phyloP scores from a whole-genome alignment of 2,888 invertebrate species.

The Leucophenga maculata region DNA sequence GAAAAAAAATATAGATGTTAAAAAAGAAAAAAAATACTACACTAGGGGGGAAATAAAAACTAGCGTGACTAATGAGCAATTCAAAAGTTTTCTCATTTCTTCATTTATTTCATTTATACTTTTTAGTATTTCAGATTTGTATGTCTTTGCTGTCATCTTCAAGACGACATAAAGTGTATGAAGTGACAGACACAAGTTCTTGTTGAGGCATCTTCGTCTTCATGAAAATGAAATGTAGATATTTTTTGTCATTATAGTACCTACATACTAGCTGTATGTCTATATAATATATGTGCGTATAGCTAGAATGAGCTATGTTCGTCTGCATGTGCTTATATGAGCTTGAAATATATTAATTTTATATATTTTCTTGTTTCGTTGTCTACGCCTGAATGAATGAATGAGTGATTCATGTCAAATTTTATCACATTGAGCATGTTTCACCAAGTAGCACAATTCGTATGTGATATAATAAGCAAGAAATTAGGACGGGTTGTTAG shows the following conservation, averaged over 20 bases:
- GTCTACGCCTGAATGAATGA: slow-evolving; percentile 52
- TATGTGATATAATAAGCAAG: too few species aligned
- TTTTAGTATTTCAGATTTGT: slow-evolving; percentile 6
- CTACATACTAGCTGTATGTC: too few species aligned
- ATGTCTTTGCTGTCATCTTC: slow-evolving; percentile 12
- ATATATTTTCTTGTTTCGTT: slow-evolving; percentile 2
- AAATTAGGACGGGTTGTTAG: too few species aligned
- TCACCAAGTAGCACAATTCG: not conserved
- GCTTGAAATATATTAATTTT: not conserved
- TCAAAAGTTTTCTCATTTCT: slow-evolving; percentile 56
- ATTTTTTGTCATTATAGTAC: too few species aligned
- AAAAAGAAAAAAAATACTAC: not conserved
- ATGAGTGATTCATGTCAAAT: slow-evolving; percentile 64
- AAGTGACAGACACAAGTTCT: too few species aligned
- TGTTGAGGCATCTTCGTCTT: too few species aligned
- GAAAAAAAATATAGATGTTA: not conserved
- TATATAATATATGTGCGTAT: too few species aligned
- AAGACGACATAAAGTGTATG: too few species aligned
- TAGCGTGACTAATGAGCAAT: slow-evolving; percentile 62
- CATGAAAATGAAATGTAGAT: too few species aligned
- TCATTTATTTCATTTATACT: slow-evolving; percentile 25
- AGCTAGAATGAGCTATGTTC: too few species aligned
- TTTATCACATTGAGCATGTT: not conserved
- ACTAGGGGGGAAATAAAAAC: slow-evolving; percentile 23
- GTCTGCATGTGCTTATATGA: too few species aligned